Evolutionary conservation across 2,888 invertebrate genomes (phyloP).

Genomic region (Andrena trimmerana): DNA sequence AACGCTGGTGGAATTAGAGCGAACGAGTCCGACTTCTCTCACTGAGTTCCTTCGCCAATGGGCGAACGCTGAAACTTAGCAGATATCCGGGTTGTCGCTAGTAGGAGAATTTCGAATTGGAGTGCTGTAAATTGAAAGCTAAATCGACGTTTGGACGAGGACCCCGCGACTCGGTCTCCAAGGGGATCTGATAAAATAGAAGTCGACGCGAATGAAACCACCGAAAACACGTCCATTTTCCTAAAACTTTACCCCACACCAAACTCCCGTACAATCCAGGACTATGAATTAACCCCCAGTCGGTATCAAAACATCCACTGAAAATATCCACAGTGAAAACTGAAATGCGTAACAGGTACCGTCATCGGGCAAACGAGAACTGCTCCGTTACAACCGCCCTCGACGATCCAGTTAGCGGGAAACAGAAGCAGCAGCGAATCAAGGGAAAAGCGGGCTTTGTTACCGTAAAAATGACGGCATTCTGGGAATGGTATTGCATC

Average conservation of each 20-base stretch:
- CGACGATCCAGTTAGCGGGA: no score
- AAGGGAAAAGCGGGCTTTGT: constrained; percentile 7
- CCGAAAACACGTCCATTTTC: constrained; percentile 4
- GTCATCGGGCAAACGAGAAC: neutral
- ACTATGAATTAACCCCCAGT: neutral
- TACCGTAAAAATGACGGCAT: constrained; percentile 16
- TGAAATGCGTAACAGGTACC: no score
- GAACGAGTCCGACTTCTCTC: constrained; percentile 8
- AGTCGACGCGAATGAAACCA: constrained; percentile 8
- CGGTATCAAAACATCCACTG: no score
- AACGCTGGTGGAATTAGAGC: neutral
- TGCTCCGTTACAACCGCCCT: neutral
- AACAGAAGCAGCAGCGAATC: neutral
- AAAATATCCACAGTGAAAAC: no score
- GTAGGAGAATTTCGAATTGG: constrained; percentile 29
- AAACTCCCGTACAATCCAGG: neutral
- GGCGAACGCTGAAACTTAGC: neutral
- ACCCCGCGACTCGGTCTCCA: constrained; percentile 12
- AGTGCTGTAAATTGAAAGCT: constrained; percentile 48
- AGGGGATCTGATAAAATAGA: constrained; percentile 36
- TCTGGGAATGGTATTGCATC: neutral
- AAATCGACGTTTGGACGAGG: constrained; percentile 27
- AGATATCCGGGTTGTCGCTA: neutral
- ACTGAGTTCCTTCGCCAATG: constrained; percentile 2
- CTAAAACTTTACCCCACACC: neutral